Conservation (phyloP, 2,888 invertebrate genomes). For the Epiperipatus broadwayi region DNA sequence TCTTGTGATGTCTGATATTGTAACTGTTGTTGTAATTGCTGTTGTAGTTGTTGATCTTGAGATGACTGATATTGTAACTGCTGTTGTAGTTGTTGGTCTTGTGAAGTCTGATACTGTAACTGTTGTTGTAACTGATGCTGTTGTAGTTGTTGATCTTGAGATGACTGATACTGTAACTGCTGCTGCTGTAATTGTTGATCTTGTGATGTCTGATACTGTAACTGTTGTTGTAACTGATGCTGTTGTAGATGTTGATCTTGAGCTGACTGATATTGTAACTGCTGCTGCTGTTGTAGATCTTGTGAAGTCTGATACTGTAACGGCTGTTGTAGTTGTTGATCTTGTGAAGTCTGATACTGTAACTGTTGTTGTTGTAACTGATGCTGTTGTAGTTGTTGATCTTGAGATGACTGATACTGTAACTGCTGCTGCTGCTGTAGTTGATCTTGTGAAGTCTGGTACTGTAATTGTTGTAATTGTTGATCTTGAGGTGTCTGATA, state of each 20-base stretch:
- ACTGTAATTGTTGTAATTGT: slow-evolving; percentile 10
- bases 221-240: too few relatives aligned
- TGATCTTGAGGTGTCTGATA: slow-evolving; percentile 8
- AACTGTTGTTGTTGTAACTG: slow-evolving; percentile 12
- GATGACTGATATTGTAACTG: slow-evolving; percentile 16
- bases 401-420: slow-evolving; percentile 12
- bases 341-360: slow-evolving; percentile 14
- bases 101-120: too few relatives aligned
- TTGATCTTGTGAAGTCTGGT: slow-evolving; percentile 21
- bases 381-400: slow-evolving; percentile 12
- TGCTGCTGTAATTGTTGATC: too few relatives aligned
- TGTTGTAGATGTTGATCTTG: slow-evolving; percentile 10
- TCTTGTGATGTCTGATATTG: slow-evolving; percentile 10
- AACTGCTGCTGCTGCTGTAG: slow-evolving; percentile 12
- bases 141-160: too few relatives aligned
- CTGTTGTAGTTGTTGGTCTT: slow-evolving; percentile 15
- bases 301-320: slow-evolving; percentile 15
- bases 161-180: too few relatives aligned
- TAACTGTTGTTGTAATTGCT: slow-evolving; percentile 27
- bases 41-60: slow-evolving; percentile 15
- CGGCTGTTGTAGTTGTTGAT: slow-evolving; percentile 16
- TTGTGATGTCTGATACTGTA: too few relatives aligned
- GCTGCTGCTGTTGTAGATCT: slow-evolving; percentile 15
- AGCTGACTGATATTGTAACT: slow-evolving; percentile 9
- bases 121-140: slow-evolving; percentile 11